These are phyloP conservation scores for Hydrophis major DNA, from an alignment of 2,797 vertebrate species.

Conservation along the genomic window DNA sequence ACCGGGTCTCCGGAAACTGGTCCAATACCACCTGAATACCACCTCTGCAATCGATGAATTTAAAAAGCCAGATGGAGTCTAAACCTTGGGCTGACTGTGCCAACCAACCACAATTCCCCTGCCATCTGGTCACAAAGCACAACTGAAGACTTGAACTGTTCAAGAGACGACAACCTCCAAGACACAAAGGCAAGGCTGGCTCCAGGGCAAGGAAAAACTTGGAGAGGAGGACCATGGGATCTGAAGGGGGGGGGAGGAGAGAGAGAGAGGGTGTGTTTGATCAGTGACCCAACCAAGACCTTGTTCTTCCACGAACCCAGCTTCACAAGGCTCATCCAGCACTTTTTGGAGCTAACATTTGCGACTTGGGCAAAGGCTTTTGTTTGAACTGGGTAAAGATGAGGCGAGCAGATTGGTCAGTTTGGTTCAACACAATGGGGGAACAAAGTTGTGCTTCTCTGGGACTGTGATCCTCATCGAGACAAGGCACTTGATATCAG, in stretches of 20 bases:
- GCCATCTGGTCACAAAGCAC: background rate
- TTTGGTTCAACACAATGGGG: background rate
- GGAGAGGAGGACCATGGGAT: background rate
- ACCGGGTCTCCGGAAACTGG: too few relatives aligned
- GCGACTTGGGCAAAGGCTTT: background rate
- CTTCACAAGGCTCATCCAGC: background rate
- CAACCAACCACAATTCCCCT: background rate
- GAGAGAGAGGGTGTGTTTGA: too few relatives aligned
- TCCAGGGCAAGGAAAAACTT: background rate
- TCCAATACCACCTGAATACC: too few relatives aligned
- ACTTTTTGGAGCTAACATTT: too few relatives aligned
- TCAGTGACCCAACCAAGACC: background rate
- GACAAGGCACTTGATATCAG: background rate
- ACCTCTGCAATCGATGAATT: background rate
- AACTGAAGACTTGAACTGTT: background rate
- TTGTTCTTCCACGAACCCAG: background rate
- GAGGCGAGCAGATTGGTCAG: background rate
- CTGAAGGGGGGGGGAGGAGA: background rate
- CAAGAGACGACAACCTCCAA: background rate
- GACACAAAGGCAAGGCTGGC: background rate
- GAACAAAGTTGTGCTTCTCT: background rate
- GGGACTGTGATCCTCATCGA: background rate
- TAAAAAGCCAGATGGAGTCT: background rate
- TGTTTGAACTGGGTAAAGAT: background rate
- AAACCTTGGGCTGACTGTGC: background rate